phyloP scores from a whole-genome alignment of 1,140 invertebrate species.

The Holcopasites calliopsidis region DNA sequence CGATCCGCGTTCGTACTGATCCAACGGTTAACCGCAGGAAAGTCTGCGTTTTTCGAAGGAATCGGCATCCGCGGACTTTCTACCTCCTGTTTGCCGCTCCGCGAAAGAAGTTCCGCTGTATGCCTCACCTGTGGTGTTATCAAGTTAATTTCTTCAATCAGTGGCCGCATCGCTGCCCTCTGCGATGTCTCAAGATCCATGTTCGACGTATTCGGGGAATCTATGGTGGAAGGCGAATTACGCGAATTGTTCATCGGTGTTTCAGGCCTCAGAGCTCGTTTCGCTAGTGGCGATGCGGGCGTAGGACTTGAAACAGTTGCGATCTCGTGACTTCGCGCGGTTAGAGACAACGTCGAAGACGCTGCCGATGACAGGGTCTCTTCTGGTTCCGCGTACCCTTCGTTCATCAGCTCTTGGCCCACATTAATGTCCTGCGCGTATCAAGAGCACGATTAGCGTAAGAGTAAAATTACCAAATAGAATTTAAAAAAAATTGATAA shows the following conservation, averaged over 20 bases:
- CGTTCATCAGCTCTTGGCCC: conserved; percentile 60
- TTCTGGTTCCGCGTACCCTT: conserved; percentile 46
- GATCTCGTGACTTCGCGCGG: not conserved
- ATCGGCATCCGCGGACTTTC: not conserved
- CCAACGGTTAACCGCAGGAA: conserved; percentile 5
- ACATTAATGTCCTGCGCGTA: conserved; percentile 62
- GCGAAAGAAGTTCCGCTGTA: not conserved
- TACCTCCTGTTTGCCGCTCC: not conserved
- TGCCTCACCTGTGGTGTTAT: not conserved
- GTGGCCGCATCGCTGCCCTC: fast-evolving
- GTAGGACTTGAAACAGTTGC: not conserved
- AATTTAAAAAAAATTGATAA: too few species aligned
- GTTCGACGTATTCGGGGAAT: fast-evolving
- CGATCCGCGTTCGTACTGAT: not conserved
- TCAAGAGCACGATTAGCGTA: too few species aligned
- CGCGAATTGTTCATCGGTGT: not conserved
- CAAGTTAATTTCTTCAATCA: not conserved
- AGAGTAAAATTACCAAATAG: too few species aligned
- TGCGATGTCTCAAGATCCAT: not conserved
- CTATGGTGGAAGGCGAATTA: not conserved
- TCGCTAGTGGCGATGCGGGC: not conserved
- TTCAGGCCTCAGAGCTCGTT: not conserved
- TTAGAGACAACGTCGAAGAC: not conserved
- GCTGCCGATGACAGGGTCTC: not conserved
- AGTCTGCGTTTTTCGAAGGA: not conserved